phyloP scores from a whole-genome alignment of 2,888 invertebrate species.

The Chelonus formosanus region DNA sequence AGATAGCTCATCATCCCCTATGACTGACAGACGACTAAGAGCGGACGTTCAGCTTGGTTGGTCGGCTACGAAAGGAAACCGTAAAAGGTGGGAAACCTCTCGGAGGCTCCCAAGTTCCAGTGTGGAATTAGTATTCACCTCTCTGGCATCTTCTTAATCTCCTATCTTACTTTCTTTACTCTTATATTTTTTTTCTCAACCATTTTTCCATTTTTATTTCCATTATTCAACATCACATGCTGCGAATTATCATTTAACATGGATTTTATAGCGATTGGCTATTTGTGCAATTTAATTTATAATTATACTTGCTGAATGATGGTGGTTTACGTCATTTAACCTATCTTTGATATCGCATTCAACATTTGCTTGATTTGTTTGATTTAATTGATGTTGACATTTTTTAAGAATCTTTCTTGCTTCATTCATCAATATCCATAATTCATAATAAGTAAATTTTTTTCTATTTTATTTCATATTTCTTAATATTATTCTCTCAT shows the following conservation, averaged over 20 bases:
- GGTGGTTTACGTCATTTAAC: no score
- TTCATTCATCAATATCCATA: no score
- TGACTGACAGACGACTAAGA: slow-evolving; percentile 28
- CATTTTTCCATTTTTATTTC: slow-evolving; percentile 3
- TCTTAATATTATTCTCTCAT: no score
- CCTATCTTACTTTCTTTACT: slow-evolving; percentile 38
- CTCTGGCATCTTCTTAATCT: slow-evolving; percentile 52
- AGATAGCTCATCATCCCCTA: slow-evolving; percentile 18
- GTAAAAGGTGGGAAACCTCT: slow-evolving; percentile 65
- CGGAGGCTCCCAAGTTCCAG: slow-evolving; percentile 59
- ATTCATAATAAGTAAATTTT: no score
- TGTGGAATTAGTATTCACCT: slow-evolving; percentile 59
- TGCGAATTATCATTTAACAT: not conserved
- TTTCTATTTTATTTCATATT: no score
- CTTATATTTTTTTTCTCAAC: slow-evolving; percentile 29
- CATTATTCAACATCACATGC: slow-evolving; percentile 17
- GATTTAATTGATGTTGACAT: no score
- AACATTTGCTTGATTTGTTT: no score
- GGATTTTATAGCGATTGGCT: no score
- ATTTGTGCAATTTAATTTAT: no score
- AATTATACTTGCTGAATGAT: no score
- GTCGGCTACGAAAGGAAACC: slow-evolving; percentile 58
- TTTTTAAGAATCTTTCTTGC: no score
- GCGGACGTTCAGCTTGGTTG: slow-evolving; percentile 38
- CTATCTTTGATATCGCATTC: no score